Evolutionary conservation across 2,113 vertebrate genomes (phyloP).

Genomic region (Clarias magur): DNA sequence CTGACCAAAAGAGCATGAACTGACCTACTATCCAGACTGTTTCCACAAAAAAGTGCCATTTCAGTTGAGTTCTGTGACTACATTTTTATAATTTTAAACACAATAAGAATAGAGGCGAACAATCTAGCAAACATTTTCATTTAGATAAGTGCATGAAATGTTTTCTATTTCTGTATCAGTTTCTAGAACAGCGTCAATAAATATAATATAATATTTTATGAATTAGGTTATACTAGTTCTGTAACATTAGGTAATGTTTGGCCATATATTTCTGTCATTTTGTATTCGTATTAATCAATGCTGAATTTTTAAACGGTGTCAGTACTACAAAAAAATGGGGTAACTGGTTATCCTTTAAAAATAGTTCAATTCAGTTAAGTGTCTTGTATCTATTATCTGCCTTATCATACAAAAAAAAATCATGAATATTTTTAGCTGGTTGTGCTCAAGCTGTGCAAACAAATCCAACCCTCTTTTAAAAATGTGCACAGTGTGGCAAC

Average conservation of each 20-base stretch:
- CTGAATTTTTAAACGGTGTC: neutral
- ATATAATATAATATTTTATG: neutral
- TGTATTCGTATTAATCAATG: neutral
- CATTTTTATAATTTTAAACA: neutral
- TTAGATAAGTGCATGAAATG: neutral
- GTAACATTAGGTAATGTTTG: neutral
- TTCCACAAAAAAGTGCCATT: neutral
- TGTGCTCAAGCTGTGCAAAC: neutral
- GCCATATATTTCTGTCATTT: neutral
- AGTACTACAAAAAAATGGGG: neutral
- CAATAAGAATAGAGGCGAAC: neutral
- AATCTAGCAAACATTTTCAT: neutral
- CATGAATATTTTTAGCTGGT: neutral
- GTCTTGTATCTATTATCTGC: conserved; percentile 1
- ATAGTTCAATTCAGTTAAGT: neutral
- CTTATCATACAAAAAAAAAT: neutral
- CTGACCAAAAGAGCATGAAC: conserved; percentile 22
- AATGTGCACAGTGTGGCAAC: neutral
- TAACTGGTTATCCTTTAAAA: neutral
- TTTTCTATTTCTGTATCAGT: neutral
- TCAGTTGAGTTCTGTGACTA: neutral
- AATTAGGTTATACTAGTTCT: neutral
- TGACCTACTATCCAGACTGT: too few relatives aligned
- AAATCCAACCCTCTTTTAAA: neutral
- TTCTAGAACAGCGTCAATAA: neutral